These are phyloP conservation scores for Drosophila seguyi DNA, from an alignment of 1,140 invertebrate genomes.

Conservation along the genomic window DNA sequence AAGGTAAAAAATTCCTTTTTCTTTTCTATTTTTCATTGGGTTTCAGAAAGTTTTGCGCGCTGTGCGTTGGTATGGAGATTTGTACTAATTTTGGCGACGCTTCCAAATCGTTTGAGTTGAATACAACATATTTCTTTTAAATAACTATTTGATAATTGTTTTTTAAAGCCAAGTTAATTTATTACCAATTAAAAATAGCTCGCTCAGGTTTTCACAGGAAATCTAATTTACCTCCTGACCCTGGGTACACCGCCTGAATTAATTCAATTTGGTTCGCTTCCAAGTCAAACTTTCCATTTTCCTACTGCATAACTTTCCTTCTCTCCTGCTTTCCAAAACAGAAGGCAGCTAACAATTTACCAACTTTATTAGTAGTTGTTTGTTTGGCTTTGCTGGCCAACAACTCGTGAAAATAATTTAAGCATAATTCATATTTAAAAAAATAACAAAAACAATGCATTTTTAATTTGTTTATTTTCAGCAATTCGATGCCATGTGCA, in stretches of 20 bases:
- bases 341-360: constrained; percentile 24
- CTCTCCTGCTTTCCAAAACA: constrained; percentile 32
- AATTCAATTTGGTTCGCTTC: constrained; percentile 27
- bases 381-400: constrained; percentile 22
- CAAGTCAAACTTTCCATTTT: constrained; percentile 40
- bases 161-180: not conserved
- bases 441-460: constrained; percentile 11
- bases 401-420: constrained; percentile 19
- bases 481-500: constrained; percentile 91
- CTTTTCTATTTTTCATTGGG: constrained; percentile 10
- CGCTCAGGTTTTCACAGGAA: not conserved
- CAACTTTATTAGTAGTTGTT: constrained; percentile 41
- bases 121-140: no score
- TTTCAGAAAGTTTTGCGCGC: constrained; percentile 44
- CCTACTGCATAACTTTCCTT: constrained; percentile 7
- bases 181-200: constrained; percentile 20
- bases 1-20: constrained; percentile 75
- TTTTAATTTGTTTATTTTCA: constrained; percentile 85
- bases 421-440: constrained; percentile 28
- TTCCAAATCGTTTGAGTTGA: constrained; percentile 10
- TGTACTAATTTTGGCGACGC: constrained; percentile 17
- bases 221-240: constrained; percentile 18
- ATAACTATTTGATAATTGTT: not conserved
- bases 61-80: not conserved
- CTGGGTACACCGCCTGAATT: constrained; percentile 29